Percentiles rank a stretch among this genome's conserved stretches.
phyloP scores from a whole-genome alignment of 2,797 vertebrate species.

The Gadopsis bispinosus region DNA sequence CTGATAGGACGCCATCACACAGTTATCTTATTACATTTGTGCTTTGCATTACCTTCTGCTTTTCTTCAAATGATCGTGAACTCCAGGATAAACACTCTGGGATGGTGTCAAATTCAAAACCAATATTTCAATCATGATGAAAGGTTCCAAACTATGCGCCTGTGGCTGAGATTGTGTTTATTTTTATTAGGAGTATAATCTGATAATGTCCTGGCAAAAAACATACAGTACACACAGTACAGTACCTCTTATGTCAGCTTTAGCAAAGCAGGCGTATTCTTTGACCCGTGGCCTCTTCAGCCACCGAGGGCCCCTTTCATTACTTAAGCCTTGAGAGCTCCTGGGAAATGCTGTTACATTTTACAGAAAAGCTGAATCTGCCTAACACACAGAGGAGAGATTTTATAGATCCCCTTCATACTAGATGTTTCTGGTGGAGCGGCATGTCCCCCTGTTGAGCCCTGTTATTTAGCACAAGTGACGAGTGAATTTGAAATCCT shows the following conservation, averaged over 20 bases:
- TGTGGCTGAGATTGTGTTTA: constrained; percentile 33
- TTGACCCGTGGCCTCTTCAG: constrained; percentile 21
- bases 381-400: neutral
- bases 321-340: constrained; percentile 32
- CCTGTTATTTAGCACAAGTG: no score
- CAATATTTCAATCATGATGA: constrained; percentile 12
- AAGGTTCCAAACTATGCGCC: constrained; percentile 20
- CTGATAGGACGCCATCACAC: neutral
- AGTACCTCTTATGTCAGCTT: constrained; percentile 38
- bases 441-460: no score
- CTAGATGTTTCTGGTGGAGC: no score
- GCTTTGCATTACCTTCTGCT: constrained; percentile 34
- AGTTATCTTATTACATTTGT: neutral
- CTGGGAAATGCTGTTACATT: neutral
- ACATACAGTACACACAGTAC: constrained; percentile 6
- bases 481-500: no score
- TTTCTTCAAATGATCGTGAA: constrained; percentile 21
- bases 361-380: constrained; percentile 13
- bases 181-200: constrained; percentile 46
- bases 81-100: constrained; percentile 1
- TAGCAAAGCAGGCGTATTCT: constrained; percentile 1
- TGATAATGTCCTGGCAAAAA: constrained; percentile 31
- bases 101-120: constrained; percentile 35
- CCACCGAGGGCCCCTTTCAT: constrained; percentile 31
- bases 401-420: neutral